A percentile compares a stretch with the other conserved stretches of the same genome.
Evolutionary conservation across 2,113 vertebrate genomes (phyloP).

Genomic region (Colistium nudipinnis): DNA sequence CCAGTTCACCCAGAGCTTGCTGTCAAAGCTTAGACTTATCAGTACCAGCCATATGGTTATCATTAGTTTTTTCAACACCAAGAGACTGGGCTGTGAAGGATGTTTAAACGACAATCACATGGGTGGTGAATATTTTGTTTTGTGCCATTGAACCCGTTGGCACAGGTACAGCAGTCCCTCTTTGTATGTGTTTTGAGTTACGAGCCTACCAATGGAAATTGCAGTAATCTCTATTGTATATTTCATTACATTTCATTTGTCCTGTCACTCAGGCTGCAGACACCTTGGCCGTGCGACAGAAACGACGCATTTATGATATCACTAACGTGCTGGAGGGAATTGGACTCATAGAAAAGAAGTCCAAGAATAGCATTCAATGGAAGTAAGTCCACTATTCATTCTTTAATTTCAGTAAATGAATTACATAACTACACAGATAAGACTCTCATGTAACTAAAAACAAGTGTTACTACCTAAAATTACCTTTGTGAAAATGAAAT

Average conservation of each 20-base stretch:
- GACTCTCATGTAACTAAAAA: not conserved
- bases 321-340: constrained; percentile 98
- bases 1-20: not conserved
- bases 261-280: constrained; percentile 88
- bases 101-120: not conserved
- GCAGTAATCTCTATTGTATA: not conserved
- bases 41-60: constrained; percentile 47
- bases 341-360: constrained; percentile 98
- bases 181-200: not conserved
- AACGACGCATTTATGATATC: constrained; percentile 97
- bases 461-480: not conserved
- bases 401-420: not conserved
- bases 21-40: constrained; percentile 28
- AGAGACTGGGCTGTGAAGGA: constrained; percentile 8
- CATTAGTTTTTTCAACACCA: constrained; percentile 20
- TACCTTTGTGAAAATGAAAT: not conserved
- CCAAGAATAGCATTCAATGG: constrained; percentile 99
- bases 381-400: constrained; percentile 86
- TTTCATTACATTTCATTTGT: constrained; percentile 25
- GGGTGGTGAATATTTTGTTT: constrained; percentile 6
- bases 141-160: not conserved
- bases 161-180: not conserved
- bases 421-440: not conserved
- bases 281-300: constrained; percentile 96
- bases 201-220: not conserved